phyloP scores from a whole-genome alignment of 2,888 invertebrate genomes.

The Anagyrus pseudococci region DNA sequence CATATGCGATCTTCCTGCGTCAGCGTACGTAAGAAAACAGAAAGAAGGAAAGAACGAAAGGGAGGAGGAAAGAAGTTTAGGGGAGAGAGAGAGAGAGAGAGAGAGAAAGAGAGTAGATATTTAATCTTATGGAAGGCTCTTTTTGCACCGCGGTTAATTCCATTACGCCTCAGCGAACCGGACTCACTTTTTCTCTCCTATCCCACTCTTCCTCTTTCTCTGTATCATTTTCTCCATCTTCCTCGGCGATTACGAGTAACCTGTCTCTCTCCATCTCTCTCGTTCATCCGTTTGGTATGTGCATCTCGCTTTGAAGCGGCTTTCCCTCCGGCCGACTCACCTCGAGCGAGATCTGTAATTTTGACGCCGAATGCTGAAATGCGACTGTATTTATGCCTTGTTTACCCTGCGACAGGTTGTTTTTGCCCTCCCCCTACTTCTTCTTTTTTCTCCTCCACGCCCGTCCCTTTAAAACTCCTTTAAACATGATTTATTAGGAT shows the following conservation, averaged over 20 bases:
- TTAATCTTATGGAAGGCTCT: too few species aligned
- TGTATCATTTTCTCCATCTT: constrained; percentile 16
- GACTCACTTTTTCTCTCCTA: neutral
- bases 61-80: too few species aligned
- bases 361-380: constrained; percentile 16
- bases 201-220: constrained; percentile 2
- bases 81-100: too few species aligned
- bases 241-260: constrained; percentile 1
- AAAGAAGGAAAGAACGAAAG: too few species aligned
- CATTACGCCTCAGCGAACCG: neutral
- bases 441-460: neutral
- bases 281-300: neutral
- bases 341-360: constrained; percentile 19
- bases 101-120: too few species aligned
- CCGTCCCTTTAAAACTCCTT: too few species aligned
- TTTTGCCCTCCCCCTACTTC: neutral
- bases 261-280: constrained; percentile 2
- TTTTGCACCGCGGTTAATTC: neutral
- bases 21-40: too few species aligned
- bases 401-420: neutral
- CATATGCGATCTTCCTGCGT: too few species aligned
- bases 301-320: neutral
- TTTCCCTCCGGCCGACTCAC: constrained; percentile 6
- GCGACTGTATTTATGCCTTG: constrained; percentile 24
- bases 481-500: too few species aligned